These are phyloP conservation scores for Athalia rosae DNA, from an alignment of 2,888 invertebrate species.

Conservation along the genomic window DNA sequence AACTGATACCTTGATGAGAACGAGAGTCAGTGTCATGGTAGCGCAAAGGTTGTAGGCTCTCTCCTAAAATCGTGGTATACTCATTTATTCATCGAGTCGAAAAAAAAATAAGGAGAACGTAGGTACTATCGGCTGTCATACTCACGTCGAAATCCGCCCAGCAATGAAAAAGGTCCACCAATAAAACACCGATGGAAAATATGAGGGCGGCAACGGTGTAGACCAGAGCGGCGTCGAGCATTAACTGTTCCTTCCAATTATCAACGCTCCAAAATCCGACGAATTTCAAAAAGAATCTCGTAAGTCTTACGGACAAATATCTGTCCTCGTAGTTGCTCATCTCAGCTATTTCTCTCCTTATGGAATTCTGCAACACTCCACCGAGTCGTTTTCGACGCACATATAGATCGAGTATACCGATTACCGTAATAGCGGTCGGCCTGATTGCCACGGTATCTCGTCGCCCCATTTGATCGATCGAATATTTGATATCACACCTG, in stretches of 20 bases:
- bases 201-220: slow-evolving; percentile 50
- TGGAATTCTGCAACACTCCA: background rate
- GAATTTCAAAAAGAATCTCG: slow-evolving; percentile 54
- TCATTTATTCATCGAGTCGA: background rate
- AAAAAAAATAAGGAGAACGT: slow-evolving; percentile 3
- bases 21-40: slow-evolving; percentile 51
- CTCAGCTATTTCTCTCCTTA: slow-evolving; percentile 3
- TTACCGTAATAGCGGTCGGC: slow-evolving; percentile 20
- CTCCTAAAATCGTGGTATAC: slow-evolving; percentile 51
- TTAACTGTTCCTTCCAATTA: slow-evolving; percentile 45
- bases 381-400: background rate
- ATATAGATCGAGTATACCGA: slow-evolving; percentile 23
- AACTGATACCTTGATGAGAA: slow-evolving; percentile 51
- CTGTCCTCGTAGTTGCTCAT: slow-evolving; percentile 39
- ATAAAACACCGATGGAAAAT: slow-evolving; percentile 49
- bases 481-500: slow-evolving; percentile 7
- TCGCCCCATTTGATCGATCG: slow-evolving; percentile 31
- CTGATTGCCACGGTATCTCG: slow-evolving; percentile 14
- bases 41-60: slow-evolving; percentile 50
- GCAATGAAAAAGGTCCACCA: slow-evolving; percentile 53
- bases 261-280: slow-evolving; percentile 56
- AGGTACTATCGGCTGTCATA: slow-evolving; percentile 16
- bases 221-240: slow-evolving; percentile 45
- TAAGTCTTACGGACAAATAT: slow-evolving; percentile 53
- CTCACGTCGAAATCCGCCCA: slow-evolving; percentile 55